Conservation (phyloP, 1,140 invertebrate species). For the Drosophila pachea region DNA sequence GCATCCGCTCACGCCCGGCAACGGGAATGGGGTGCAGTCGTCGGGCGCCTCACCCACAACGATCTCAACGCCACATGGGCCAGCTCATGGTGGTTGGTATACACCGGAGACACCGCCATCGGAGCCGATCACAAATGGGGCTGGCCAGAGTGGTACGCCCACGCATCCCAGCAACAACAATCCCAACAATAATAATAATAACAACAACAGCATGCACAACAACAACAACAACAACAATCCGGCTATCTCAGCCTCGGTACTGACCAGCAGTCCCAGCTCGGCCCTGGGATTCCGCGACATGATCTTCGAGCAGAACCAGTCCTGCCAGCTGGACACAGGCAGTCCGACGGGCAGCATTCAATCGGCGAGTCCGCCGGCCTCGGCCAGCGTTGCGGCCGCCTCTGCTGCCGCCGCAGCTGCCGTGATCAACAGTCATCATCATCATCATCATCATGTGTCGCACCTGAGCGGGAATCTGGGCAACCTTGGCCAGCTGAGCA, state of each 20-base stretch:
- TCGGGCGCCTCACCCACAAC: conserved; percentile 75
- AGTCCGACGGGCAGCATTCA: conserved; percentile 77
- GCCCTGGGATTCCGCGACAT: conserved; percentile 76
- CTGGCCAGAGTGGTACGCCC: conserved; percentile 54
- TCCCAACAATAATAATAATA: conserved; percentile 52
- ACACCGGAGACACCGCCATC: conserved; percentile 78
- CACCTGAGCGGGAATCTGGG: conserved; percentile 72
- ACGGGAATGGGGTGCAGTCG: conserved; percentile 59
- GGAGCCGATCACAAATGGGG: conserved; percentile 59
- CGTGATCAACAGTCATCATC: conserved; percentile 71
- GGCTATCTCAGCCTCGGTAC: conserved; percentile 36
- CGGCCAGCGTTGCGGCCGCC: conserved; percentile 54
- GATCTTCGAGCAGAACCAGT: conserved; percentile 78
- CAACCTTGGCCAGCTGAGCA: conserved; percentile 72
- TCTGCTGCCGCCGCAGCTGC: conserved; percentile 68
- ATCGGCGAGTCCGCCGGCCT: conserved; percentile 70
- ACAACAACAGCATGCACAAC: conserved; percentile 29
- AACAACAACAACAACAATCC: conserved; percentile 42
- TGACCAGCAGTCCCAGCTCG: conserved; percentile 67
- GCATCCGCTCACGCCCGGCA: conserved; percentile 68
- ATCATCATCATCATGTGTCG: conserved; percentile 73
- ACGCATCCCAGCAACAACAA: conserved; percentile 57
- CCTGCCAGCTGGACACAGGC: conserved; percentile 77
- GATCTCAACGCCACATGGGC: conserved; percentile 73
- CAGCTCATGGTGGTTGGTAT: conserved; percentile 77